A percentile compares a stretch with the other conserved stretches of the same genome.
Evolutionary conservation across 2,113 vertebrate species (phyloP).

Genomic region (Cyanoramphus novaezelandiae): DNA sequence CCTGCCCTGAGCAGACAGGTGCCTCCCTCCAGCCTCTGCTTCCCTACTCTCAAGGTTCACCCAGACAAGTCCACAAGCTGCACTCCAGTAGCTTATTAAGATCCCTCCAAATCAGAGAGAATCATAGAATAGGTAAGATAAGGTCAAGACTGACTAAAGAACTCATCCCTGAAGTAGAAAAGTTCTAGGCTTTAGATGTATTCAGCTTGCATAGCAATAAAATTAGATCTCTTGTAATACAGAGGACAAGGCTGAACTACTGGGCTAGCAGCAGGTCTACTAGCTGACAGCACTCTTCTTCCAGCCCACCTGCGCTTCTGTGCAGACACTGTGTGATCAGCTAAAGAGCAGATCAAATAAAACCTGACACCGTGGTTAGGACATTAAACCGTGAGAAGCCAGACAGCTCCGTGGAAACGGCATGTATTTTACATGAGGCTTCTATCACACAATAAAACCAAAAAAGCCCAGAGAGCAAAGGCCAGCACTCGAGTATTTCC

Average conservation of each 20-base stretch:
- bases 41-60: background rate
- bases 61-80: accelerated
- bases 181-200: background rate
- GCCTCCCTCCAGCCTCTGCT: background rate
- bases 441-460: background rate
- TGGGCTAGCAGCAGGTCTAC: background rate
- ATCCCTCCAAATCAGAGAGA: background rate
- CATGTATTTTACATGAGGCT: background rate
- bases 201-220: background rate
- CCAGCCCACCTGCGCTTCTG: background rate
- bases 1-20: background rate
- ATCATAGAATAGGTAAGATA: no score
- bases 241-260: background rate
- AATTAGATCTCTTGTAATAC: background rate
- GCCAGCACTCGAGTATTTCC: background rate
- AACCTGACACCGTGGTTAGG: background rate
- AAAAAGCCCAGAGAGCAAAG: background rate
- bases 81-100: background rate
- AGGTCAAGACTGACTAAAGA: background rate
- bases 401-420: background rate
- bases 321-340: background rate
- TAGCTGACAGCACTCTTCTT: background rate
- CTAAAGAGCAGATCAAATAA: background rate
- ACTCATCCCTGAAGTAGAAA: background rate
- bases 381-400: background rate